Conservation (phyloP, 2,888 invertebrate species). For the Cerastis rubricosa region DNA sequence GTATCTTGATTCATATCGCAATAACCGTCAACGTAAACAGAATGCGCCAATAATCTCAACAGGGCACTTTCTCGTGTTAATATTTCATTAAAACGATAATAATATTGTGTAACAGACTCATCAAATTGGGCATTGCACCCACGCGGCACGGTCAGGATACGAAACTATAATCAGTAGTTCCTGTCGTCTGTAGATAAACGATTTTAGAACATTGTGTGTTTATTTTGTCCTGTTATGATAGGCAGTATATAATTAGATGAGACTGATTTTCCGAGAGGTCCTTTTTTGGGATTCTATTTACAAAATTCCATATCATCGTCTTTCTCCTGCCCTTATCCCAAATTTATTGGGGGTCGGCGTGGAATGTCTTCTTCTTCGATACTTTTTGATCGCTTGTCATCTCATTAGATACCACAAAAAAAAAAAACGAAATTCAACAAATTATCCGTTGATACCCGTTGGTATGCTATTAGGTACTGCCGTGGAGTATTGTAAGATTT, state of each 20-base stretch:
- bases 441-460: no score
- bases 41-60: constrained; percentile 20
- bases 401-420: no score
- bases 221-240: constrained; percentile 11
- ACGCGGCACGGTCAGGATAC: constrained; percentile 51
- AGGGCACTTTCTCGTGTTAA: constrained; percentile 32
- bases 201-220: constrained; percentile 37
- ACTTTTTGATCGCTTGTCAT: no score
- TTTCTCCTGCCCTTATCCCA: no score
- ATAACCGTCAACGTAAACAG: constrained; percentile 38
- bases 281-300: neutral
- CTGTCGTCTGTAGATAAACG: constrained; percentile 49
- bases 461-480: no score
- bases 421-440: no score
- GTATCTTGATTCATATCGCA: constrained; percentile 35
- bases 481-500: no score
- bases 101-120: constrained; percentile 42
- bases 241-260: constrained; percentile 13
- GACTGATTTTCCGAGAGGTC: neutral
- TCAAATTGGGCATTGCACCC: constrained; percentile 57
- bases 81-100: constrained; percentile 47
- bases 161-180: constrained; percentile 46
- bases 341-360: no score
- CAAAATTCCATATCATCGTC: neutral
- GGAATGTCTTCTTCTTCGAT: no score